Percentiles rank a stretch among this genome's conserved stretches.
Evolutionary conservation across 2,888 invertebrate genomes (phyloP).

Genomic region (Mythimna ferrago): DNA sequence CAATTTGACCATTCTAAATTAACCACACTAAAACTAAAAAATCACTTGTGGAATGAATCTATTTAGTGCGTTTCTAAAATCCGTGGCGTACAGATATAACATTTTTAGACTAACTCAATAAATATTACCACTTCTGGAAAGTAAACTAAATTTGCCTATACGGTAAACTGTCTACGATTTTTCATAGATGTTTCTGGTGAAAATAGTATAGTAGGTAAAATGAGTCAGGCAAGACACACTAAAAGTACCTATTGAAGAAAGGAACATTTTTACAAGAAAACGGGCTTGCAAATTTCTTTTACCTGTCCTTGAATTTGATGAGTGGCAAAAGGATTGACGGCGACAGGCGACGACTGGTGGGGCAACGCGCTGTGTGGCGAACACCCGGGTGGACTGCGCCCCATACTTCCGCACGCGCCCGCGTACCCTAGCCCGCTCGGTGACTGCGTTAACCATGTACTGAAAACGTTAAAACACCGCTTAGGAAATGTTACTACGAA

Average conservation of each 20-base stretch:
- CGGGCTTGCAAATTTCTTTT: constrained; percentile 18
- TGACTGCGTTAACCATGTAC: constrained; percentile 84
- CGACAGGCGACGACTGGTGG: constrained; percentile 83
- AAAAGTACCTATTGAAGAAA: constrained; percentile 1
- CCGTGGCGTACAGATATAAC: neutral
- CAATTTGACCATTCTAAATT: neutral
- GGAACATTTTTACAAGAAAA: neutral
- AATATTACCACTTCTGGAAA: neutral
- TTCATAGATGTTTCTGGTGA: neutral
- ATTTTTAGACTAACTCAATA: neutral
- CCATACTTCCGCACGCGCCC: constrained; percentile 80
- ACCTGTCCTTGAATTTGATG: constrained; percentile 88
- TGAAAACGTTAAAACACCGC: constrained; percentile 68
- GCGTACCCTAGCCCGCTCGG: constrained; percentile 79
- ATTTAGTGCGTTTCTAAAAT: neutral
- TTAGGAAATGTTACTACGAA: constrained; percentile 37
- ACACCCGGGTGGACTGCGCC: constrained; percentile 83
- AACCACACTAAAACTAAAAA: neutral
- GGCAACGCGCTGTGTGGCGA: constrained; percentile 81
- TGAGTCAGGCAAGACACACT: neutral
- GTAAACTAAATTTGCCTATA: neutral
- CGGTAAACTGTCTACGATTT: neutral
- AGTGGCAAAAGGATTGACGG: constrained; percentile 82
- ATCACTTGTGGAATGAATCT: too few species aligned
- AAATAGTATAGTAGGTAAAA: neutral